Conservation (phyloP, 2,797 vertebrate genomes). For the Falco berigora region DNA sequence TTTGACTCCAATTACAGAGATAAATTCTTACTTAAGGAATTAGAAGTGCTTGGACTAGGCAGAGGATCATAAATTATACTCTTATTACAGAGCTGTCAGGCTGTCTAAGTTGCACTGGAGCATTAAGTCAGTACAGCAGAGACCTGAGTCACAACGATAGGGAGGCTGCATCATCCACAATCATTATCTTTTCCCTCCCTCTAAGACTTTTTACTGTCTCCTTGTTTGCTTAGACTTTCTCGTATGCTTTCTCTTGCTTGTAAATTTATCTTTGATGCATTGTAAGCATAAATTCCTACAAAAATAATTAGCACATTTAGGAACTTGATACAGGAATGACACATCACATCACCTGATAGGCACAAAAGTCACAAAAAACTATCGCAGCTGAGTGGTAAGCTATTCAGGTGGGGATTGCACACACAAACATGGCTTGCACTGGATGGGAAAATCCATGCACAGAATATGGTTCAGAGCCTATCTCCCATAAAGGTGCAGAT, state of each 20-base stretch:
- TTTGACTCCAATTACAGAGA: background rate
- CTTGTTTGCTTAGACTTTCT: background rate
- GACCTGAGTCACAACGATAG: fast-evolving
- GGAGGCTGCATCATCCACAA: background rate
- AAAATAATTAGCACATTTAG: background rate
- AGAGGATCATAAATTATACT: background rate
- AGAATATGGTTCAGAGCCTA: background rate
- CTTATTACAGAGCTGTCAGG: background rate
- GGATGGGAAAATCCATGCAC: background rate
- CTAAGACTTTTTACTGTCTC: background rate
- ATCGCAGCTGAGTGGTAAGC: background rate
- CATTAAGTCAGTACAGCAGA: background rate
- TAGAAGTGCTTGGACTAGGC: background rate
- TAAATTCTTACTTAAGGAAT: background rate
- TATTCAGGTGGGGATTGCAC: background rate
- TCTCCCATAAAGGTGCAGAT: background rate
- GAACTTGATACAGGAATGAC: background rate
- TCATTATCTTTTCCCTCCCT: background rate
- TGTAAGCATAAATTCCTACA: background rate
- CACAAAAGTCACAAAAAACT: background rate
- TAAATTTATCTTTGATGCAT: background rate
- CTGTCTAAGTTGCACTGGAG: background rate
- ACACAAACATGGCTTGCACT: background rate
- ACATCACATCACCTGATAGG: background rate
- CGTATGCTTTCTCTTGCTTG: background rate